phyloP scores from a whole-genome alignment of 2,797 vertebrate genomes.

The Todus mexicanus region DNA sequence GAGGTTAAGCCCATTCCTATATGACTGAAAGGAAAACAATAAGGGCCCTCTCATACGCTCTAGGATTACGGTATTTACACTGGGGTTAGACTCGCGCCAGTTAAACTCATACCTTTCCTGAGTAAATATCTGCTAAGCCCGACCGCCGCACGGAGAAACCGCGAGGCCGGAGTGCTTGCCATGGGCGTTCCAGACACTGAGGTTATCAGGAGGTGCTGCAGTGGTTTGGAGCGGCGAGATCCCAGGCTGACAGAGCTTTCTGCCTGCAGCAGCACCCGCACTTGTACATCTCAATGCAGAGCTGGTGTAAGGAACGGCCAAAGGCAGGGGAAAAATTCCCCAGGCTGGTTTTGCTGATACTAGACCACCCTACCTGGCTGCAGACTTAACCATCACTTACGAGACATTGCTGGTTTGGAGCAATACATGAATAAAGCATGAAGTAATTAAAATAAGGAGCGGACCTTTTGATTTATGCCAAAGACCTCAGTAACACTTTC shows the following conservation, averaged over 20 bases:
- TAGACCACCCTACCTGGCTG: background rate
- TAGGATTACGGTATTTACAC: background rate
- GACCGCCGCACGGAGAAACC: fast-evolving
- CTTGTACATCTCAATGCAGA: background rate
- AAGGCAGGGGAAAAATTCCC: background rate
- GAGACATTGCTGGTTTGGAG: background rate
- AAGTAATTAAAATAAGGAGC: background rate
- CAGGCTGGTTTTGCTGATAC: background rate
- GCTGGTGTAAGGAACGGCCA: background rate
- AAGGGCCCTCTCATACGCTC: background rate
- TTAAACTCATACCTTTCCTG: background rate
- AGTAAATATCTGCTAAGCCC: background rate
- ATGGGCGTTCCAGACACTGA: background rate
- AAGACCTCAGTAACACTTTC: background rate
- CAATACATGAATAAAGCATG: background rate
- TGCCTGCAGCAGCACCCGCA: background rate
- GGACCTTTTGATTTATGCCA: background rate
- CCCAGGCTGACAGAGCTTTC: background rate
- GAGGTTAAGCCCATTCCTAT: background rate
- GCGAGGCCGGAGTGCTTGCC: background rate
- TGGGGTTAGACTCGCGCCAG: background rate
- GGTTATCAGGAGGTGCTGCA: background rate
- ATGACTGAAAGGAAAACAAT: background rate
- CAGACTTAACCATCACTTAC: background rate
- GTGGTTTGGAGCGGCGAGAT: background rate